phyloP scores from a whole-genome alignment of 2,113 vertebrate species.

The Gopherus evgoodei region DNA sequence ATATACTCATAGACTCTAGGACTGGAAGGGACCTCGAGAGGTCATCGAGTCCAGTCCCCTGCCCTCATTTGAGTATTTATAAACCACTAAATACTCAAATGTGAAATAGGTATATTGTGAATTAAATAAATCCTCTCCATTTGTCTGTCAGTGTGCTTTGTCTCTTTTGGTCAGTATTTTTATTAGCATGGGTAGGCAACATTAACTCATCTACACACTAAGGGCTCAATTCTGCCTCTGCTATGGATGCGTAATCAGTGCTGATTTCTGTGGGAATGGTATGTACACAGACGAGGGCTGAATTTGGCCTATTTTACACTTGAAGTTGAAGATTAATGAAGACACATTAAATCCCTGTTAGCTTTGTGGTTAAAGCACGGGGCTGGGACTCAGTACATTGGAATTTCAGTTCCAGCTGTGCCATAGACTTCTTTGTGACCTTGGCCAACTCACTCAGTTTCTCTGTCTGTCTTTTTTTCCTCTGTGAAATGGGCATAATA shows the following conservation, averaged over 20 bases:
- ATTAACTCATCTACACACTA: neutral
- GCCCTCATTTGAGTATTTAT: too few relatives aligned
- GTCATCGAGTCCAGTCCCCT: too few relatives aligned
- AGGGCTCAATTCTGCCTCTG: neutral
- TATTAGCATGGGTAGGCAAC: neutral
- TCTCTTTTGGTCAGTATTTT: neutral
- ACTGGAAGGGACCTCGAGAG: too few relatives aligned
- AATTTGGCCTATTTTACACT: neutral
- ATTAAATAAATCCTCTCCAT: neutral
- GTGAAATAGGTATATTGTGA: neutral
- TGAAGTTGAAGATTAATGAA: neutral
- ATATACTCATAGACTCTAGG: too few relatives aligned
- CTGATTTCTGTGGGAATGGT: neutral
- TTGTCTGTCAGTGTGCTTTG: neutral
- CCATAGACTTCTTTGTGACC: fast-evolving
- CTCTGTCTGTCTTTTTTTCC: neutral
- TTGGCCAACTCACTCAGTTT: neutral
- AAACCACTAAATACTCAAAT: neutral
- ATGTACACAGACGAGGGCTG: neutral
- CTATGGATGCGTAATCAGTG: neutral
- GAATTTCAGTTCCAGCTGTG: neutral
- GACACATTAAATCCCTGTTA: neutral
- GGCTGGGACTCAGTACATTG: neutral
- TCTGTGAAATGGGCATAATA: fast-evolving
- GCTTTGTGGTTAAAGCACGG: neutral